Evolutionary conservation across 2,888 invertebrate species (phyloP), one percentile per base, ranked within the genome.

Genomic region (Acanthoscelides obtectus): DNA sequence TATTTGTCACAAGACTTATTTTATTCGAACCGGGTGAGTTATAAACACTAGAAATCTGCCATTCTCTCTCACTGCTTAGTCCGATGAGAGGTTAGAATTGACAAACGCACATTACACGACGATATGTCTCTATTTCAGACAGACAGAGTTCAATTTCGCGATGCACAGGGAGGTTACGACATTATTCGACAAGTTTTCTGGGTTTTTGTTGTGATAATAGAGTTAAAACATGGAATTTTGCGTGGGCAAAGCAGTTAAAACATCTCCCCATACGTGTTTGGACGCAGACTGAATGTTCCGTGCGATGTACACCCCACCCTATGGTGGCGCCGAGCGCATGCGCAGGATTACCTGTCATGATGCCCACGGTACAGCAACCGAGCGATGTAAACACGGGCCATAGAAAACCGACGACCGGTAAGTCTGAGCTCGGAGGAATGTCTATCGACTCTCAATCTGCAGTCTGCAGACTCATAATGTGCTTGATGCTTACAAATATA

Each of bases 31-130:
- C 45, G 12, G 45, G 45, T 45, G 1, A 12, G 17, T n/a, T 45
- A 45, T 45, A 45, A 45, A 45, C 70, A 70, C 69, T 69, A 70
- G 68, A 70, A 72, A 72, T 72, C 68, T 73, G 69, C 70, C 74
- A 72, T 73, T 72, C 75, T 72, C 75, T 72, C 71, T 75, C 76
- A 78, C 78, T 70, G 74, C 72, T 77, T 76, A 74, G 75, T 73
- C 75, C 75, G 78, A 77, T 6, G 45, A 76, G 77, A 79, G 79
- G 79, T 79, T 79, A 79, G 79, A 76, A 78, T 78, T 77, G 70
- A 69, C 73, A 75, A 73, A 72, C 73, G 71, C 75, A 74, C 72
- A 69, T 73, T 75, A 71, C 72, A 69, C 71, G 72, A 73, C 71
- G 67, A 64, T 70, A 72, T 71, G 66, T 73, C 72, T 72, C 72